Base-by-base conservation (phyloP, 2,797 vertebrate genomes). In the Ciconia nigra region DNA sequence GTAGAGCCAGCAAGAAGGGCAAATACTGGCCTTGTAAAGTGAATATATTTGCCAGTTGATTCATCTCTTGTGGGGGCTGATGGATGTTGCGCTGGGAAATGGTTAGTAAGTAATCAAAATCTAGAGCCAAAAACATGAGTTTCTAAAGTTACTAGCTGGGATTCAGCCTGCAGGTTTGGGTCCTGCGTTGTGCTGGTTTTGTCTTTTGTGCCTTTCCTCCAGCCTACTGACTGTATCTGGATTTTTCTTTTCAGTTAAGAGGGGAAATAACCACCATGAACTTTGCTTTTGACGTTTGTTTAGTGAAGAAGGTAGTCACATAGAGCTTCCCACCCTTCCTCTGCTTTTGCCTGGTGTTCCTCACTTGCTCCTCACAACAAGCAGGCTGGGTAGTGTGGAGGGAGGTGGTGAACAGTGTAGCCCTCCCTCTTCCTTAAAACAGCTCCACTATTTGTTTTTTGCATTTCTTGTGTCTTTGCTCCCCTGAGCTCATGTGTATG, bases 401-500 rank as follows among this genome's bases (percentile, higher is more conserved):
- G 28, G 51, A 79, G 8, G 39, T 14, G 17, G 17, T 7, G 25
- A 87, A 31, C 24, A 70, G 29, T 2, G 1, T 9, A 71, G 18
- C 8, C 12, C 4, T 52, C 52, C 12, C 4, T 52, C 52, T 44
- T 37, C 24, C 35, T 63, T 58, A 15, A 66, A 74, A 22, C 7
- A 47, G 28, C 52, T 73, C 13, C 11, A 4, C 7, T 85, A 5
- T 49, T 61, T 33, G 16, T 35, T 93, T 14, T 13, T 66, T 5
- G 16, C 6, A 4, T 39, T 54, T 54, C 31, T 91, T 65, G 14
- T 49, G 10, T 69, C n/a, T 76, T 42, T 59, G 5, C 18, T 81
- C 11, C 37, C 24, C n/a, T 46, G 25, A 63, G n/a, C 0, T 0
- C 19, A 18, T 6, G 12, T 25, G 13, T 7, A 5, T 25, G 15